Base-by-base conservation (phyloP, 2,888 invertebrate genomes). In the Rhagophthalmus giganteus region DNA sequence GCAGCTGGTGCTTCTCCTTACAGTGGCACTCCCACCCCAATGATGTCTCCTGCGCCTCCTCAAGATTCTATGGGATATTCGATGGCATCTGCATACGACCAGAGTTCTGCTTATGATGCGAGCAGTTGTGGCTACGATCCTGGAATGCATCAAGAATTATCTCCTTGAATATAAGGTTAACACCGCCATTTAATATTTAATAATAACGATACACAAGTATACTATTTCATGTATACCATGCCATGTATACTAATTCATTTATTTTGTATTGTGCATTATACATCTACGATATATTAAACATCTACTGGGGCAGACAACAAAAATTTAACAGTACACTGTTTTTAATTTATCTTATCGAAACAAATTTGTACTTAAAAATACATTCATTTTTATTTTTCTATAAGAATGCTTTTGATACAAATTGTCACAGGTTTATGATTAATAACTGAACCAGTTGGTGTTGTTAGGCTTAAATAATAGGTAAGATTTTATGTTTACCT, bases 31-130 rank as follows among this genome's bases (percentile, higher is more conserved):
- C 90, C 93, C 54, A 93, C 93, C 64, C 94, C 93, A 47, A 91
- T 94, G 90, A 93, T 94, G 92, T 93, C 92, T 51, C 94, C 94
- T 62, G 93, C 92, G 68, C 90, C 90, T 54, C 86, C 90, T 52
- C 92, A 92, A 79, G 93, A 94, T 78, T 90, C 90, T 67, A 91
- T 93, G 85, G 92, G 92, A 57, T 94, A 94, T 79, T 88, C 90
- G 64, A 89, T 94, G 85, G 92, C 91, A 57, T 90, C 94, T 70
- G 91, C 91, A 57, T 93, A 92, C 74, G 93, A 94, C 77, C 90
- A 90, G 70, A 87, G 88, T 78, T 88, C 90, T 64, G 85, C 86
- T 60, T 92, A 92, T 76, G 92, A 92, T 76, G 90, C 89, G 68
- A 87, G 90, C 75, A 87, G 90, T 75, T 89, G 92, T 84, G 90